Base-by-base conservation (phyloP, 2,797 vertebrate species). In the Salmo trutta region DNA sequence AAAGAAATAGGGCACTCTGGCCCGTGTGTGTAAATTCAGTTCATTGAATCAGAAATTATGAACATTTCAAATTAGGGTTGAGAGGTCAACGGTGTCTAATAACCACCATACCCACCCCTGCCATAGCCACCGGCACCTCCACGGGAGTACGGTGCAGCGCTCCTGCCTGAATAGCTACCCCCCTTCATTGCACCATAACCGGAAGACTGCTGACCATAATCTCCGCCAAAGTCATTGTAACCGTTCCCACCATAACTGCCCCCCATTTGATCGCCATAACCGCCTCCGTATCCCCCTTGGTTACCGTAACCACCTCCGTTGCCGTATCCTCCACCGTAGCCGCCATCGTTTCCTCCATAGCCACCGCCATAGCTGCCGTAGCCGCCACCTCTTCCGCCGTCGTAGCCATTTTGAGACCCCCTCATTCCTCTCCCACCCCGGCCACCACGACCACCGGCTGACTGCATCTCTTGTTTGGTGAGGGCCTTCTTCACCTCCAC, bases 401-500 rank as follows among this genome's bases (percentile, higher is more conserved):
- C 95, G 87, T 97, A 96, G 80, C 93, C 94, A 71, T 94, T 94
- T 76, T 91, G 93, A 33, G 96, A 81, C 94, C 91, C 90, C 82
- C 95, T 92, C 3, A 94, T 90, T 17, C 95, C 92, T 41, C 95
- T 87, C 0, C 96, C 94, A 3, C 96, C 79, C 17, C 93, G 64
- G 41, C 41, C 41, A 47, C 41, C 41, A 47, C 41, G 41, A 24
- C 94, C 90, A 2, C 95, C 93, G 1, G 95, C 93, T 1, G 94
- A 91, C 88, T 98, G 97, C 94, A 99, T 98, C 85, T 98, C 98
- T 87, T 98, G 97, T 88, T 97, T 97, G 77, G 97, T 97, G 67
- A 99, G 94, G 41, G 97, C 97, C 81, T 99, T 99, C 93, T 99
- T 99, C 76, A 99, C 98, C 87, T 99, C 98, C 54, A 98, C 97